These are phyloP conservation scores for Coregonus sp. DNA, from an alignment of 2,797 vertebrate species.

Conservation along the genomic window DNA sequence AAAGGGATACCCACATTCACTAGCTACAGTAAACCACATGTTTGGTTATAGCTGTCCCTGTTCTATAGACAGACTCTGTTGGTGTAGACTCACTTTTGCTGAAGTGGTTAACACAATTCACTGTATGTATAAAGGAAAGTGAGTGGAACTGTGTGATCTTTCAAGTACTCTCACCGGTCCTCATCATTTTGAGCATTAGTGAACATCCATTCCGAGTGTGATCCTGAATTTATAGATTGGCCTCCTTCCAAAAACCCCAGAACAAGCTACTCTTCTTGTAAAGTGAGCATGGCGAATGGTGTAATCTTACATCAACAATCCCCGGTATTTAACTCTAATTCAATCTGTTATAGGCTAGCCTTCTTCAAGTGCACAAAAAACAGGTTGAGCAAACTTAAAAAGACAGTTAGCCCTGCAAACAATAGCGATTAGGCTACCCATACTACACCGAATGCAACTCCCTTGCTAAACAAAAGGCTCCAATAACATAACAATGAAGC, in stretches of 20 bases:
- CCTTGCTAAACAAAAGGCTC: neutral
- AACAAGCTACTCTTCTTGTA: neutral
- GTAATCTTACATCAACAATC: neutral
- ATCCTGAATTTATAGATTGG: neutral
- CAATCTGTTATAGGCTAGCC: neutral
- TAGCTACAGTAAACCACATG: neutral
- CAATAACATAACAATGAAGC: slow-evolving; percentile 1
- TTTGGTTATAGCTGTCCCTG: neutral
- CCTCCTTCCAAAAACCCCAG: neutral
- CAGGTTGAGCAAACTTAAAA: neutral
- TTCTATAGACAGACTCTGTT: neutral
- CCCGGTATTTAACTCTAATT: neutral
- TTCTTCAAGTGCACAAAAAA: neutral
- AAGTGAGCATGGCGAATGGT: neutral
- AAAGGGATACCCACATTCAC: slow-evolving; percentile 48
- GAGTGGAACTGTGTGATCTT: too few species aligned
- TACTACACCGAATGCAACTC: neutral
- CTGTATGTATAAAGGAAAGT: neutral
- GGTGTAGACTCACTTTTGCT: neutral
- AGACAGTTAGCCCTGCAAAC: neutral
- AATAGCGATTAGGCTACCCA: neutral
- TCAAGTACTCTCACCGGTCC: neutral
- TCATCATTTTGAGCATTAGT: neutral
- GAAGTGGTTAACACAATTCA: neutral
- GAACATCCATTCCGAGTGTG: neutral